These are phyloP conservation scores for Radopholus similis DNA, from an alignment of 1,140 invertebrate species.

Conservation along the genomic window DNA sequence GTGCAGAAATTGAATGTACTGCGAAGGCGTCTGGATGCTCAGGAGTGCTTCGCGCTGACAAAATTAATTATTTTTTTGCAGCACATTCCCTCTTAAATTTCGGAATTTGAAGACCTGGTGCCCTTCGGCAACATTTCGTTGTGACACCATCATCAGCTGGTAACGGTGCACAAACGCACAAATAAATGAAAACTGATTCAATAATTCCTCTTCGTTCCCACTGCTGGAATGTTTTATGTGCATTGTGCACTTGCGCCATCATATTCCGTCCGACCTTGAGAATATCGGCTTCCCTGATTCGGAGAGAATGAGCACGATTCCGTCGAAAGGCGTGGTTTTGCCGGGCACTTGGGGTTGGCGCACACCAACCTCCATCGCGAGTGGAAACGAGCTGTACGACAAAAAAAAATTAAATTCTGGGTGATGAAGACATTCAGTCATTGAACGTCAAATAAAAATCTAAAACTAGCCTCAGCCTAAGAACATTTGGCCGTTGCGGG, in stretches of 20 bases:
- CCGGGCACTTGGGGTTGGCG: too few relatives aligned
- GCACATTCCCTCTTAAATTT: too few relatives aligned
- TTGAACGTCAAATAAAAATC: too few relatives aligned
- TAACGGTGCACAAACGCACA: slow-evolving; percentile 29
- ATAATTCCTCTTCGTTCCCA: slow-evolving; percentile 33
- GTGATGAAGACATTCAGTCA: too few relatives aligned
- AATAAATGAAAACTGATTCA: slow-evolving; percentile 34
- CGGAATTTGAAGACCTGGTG: background rate
- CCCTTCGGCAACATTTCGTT: background rate
- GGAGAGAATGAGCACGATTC: slow-evolving; percentile 42
- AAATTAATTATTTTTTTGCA: background rate
- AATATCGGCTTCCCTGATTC: slow-evolving; percentile 49
- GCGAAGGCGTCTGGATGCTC: slow-evolving; percentile 28
- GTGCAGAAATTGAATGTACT: slow-evolving; percentile 43
- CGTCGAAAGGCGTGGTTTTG: slow-evolving; percentile 28
- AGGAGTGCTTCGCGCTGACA: slow-evolving; percentile 27
- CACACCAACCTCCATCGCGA: too few relatives aligned
- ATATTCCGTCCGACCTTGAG: slow-evolving; percentile 25
- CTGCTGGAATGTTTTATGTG: slow-evolving; percentile 24
- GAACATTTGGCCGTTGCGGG: too few relatives aligned
- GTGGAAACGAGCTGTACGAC: too few relatives aligned
- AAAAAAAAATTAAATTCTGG: too few relatives aligned
- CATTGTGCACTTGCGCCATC: slow-evolving; percentile 9
- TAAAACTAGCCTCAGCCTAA: too few relatives aligned
- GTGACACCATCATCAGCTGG: background rate